Evolutionary conservation across 2,888 invertebrate species (phyloP).

Genomic region (Caenorhabditis zanzibari): DNA sequence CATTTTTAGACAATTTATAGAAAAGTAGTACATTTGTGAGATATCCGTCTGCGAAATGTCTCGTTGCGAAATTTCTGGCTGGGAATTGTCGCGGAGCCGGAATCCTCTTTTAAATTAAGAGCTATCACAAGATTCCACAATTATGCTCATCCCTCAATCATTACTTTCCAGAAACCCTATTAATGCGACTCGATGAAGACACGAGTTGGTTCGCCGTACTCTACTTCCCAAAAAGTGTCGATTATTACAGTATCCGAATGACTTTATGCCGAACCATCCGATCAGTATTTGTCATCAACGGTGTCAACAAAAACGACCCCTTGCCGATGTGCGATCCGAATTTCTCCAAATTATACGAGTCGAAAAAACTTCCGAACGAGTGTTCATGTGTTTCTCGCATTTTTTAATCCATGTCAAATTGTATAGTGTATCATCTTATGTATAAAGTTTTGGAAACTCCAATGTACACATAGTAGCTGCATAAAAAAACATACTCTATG

Average conservation of each 20-base stretch:
- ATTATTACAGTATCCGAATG: constrained; percentile 32
- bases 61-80: too few species aligned
- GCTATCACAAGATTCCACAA: too few species aligned
- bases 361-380: constrained; percentile 9
- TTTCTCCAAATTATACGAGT: constrained; percentile 9
- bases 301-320: not conserved
- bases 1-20: too few species aligned
- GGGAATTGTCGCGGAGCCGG: too few species aligned
- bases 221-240: constrained; percentile 31
- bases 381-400: constrained; percentile 1
- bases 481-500: constrained; percentile 13
- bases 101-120: too few species aligned
- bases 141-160: too few species aligned
- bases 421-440: not conserved
- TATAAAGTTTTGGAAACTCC: constrained; percentile 6
- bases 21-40: too few species aligned
- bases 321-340: not conserved
- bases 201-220: constrained; percentile 32
- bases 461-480: constrained; percentile 12
- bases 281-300: not conserved
- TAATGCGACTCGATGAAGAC: constrained; percentile 39
- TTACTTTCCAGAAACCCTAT: constrained; percentile 9
- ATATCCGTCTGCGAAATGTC: too few species aligned
- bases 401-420: not conserved
- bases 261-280: constrained; percentile 29